Base-by-base conservation (phyloP, 2,888 invertebrate genomes). In the Labia minor region DNA sequence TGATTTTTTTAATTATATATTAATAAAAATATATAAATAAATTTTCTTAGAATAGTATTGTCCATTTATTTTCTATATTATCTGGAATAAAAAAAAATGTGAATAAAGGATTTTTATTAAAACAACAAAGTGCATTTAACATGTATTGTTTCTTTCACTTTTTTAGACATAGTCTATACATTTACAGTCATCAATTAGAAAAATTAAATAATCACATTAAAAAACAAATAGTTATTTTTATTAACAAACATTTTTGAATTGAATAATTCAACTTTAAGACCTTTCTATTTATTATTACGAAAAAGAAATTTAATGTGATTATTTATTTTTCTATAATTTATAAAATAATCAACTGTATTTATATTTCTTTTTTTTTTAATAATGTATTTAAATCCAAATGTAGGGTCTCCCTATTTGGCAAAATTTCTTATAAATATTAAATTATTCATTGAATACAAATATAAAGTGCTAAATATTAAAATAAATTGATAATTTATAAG, bases 81-180 rank as follows among this genome's bases (percentile, higher is more conserved):
- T 49, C 49, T 49, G 49, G 26, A 49, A 49, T n/a, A 49, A 49
- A 49, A 49, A n/a, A 49, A 49, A n/a, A 49, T 49, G 49, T 49
- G 49, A 49, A 49, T 49, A 49, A 49, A 49, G 49, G 49, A 49
- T 49, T 49, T 49, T 49, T 49, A 49, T 49, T 49, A 49, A 49
- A 49, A 49, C 49, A 11, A 49, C 4, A n/a, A n/a, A 49, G 3
- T 49, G 49, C 49, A 49, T 49, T 49, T 49, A 49, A 49, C 49
- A 49, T 49, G 49, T 49, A 49, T 49, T 49, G 49, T 49, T 49
- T 49, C 49, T 49, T 49, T 49, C 49, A 49, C 49, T 65, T 65
- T 26, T 63, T 68, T 68, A 68, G 68, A 68, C 68, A 68, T 68
- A 68, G 68, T 68, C 68, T 68, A 68, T 68, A 68, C 68, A 68